These are phyloP conservation scores for Myotis yumanensis DNA, from an alignment of 2,113 vertebrate species.

Conservation along the genomic window DNA sequence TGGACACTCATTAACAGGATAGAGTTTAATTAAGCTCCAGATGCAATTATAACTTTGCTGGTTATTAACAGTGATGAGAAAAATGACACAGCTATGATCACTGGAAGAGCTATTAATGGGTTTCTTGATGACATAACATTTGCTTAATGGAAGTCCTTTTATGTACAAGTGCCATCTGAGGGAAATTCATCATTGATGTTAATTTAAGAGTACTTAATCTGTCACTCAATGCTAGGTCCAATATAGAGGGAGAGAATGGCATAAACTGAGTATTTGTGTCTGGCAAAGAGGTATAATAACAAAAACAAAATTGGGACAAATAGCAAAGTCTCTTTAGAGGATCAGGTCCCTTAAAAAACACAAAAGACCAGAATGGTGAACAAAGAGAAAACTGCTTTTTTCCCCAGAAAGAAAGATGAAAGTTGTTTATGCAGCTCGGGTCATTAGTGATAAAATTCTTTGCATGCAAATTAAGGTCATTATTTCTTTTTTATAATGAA, in stretches of 20 bases:
- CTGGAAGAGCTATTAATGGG: constrained; percentile 38
- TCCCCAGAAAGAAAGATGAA: background rate
- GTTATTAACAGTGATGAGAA: constrained; percentile 76
- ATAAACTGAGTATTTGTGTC: constrained; percentile 27
- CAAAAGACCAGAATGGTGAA: background rate
- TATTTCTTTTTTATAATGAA: constrained; percentile 37
- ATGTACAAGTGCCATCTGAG: constrained; percentile 68
- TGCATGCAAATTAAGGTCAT: background rate
- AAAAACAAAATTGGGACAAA: constrained; percentile 52
- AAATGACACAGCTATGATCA: constrained; percentile 74
- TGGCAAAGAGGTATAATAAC: constrained; percentile 39
- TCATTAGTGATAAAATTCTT: constrained; percentile 43
- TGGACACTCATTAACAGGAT: constrained; percentile 59
- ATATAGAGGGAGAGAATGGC: constrained; percentile 56
- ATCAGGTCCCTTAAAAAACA: background rate
- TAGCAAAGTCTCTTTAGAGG: constrained; percentile 53
- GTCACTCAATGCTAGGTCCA: constrained; percentile 66
- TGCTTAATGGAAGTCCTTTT: constrained; percentile 78
- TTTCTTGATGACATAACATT: constrained; percentile 75
- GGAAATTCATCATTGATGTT: constrained; percentile 76
- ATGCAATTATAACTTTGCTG: constrained; percentile 73
- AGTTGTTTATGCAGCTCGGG: background rate
- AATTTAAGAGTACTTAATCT: constrained; percentile 77
- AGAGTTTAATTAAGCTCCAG: constrained; percentile 77
- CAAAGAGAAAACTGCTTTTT: background rate